Base-by-base conservation (phyloP, 2,888 invertebrate genomes). In the Craniophora ligustri region DNA sequence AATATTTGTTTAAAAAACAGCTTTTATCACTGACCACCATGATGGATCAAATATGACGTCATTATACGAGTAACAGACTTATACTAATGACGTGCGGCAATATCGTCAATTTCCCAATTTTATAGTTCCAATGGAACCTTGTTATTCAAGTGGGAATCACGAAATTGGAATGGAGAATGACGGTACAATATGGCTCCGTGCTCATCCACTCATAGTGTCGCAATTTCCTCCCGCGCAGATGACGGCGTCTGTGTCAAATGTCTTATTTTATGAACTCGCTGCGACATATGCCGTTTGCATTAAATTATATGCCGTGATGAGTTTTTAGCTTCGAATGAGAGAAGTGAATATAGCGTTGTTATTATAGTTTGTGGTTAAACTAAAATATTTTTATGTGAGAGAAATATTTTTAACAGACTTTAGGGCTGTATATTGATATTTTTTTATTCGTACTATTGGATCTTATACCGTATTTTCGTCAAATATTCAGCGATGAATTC, bases 161-260 rank as follows among this genome's bases (percentile, higher is more conserved):
- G 79, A 79, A 85, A 84, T 84, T 78, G 82, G 79, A 84, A 82
- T 82, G 79, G 81, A 81, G 82, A 84, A 82, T 79, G 81, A 79
- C 79, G 72, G 62, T 69, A 72, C 83, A 83, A 80, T 80, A 83
- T 81, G 82, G 78, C 81, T 80, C 34, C 63, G 67, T 60, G 75
- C 61, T 75, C 76, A 74, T 76, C 76, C 77, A 76, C 73, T 77
- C 78, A 77, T 78, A 79, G 76, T 76, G 67, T 58, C 58, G 80
- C 80, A 80, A 80, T 80, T 80, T 80, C 80, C 80, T 76, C 73
- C 53, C 67, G 63, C 66, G 70, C 79, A 79, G 76, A 78, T 80
- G 81, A 73, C 80, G 78, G 66, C 50, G 67, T 56, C 77, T 79
- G 76, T 70, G 78, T 75, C 72, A 76, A 81, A 82, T 69, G 80